Evolutionary conservation across 2,888 invertebrate genomes (phyloP), one percentile per base, ranked within the genome.

Genomic region (Neoascia interrupta): DNA sequence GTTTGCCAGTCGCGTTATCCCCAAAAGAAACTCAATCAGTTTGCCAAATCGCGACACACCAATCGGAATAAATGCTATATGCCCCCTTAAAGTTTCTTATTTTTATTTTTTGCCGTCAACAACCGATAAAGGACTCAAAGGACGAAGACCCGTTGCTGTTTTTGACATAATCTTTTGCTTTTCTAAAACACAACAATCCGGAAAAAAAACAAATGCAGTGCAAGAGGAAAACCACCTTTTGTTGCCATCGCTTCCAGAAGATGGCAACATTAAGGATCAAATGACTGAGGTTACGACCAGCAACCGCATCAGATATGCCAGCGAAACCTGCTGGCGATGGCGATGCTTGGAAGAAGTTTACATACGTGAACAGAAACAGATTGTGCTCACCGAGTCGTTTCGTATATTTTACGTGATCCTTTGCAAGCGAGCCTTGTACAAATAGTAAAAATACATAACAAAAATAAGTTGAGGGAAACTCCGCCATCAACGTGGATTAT

Each of bases 351-450:
- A 70, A 21, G 53, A 49, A 70, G 28, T 76, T 70, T 72, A 45
- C n/a, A n/a, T 54, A 54, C 76, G 70, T 72, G 60, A 76, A 76
- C 70, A 69, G 58, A 76, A 76, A 66, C 76, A 76, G 76, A 76
- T 72, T 76, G 76, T 60, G 54, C 64, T 72, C 64, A 41, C 64
- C 58, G 70, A 70, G 64, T 70, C 64, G 64, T 76, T 76, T 64
- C 58, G 60, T 54, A 76, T 76, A 64, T 70, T 64, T 70, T 76
- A 76, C 76, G 76, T 76, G 70, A 70, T 76, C 60, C 70, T 39
- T 47, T n/a, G n/a, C n/a, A 47, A 64, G n/a, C 8, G 75, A 60
- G 70, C 47, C 49, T 69, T 43, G 34, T 15, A 53, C 21, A 53
- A 70, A 58, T 53, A 76, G 53, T 70, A 66, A 76, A 70, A 70